These are phyloP conservation scores for Cephus cinctus DNA, from an alignment of 1,140 invertebrate genomes.

Conservation along the genomic window DNA sequence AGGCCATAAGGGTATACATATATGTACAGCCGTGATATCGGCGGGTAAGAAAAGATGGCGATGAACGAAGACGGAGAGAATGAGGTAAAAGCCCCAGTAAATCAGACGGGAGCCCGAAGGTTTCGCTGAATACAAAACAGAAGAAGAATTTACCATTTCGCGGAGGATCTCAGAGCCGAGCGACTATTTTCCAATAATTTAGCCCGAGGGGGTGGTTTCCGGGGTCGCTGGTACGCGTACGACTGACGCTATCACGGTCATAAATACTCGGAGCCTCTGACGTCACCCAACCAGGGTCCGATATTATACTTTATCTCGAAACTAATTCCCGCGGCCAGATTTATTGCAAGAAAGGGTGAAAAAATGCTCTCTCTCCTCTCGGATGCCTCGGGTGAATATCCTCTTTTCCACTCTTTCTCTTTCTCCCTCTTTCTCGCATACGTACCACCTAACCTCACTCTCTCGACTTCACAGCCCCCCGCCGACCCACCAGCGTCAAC, in stretches of 20 bases:
- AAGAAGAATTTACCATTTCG: constrained; percentile 28
- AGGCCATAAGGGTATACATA: too few species aligned
- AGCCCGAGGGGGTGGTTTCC: constrained; percentile 14
- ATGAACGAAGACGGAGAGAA: constrained; percentile 9
- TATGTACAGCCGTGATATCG: too few species aligned
- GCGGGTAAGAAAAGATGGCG: constrained; percentile 1
- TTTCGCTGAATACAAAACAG: constrained; percentile 43
- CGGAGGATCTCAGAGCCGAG: constrained; percentile 27
- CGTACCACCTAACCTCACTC: neutral
- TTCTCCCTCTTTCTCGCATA: neutral
- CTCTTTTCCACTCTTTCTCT: neutral
- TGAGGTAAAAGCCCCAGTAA: constrained; percentile 14
- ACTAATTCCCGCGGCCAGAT: constrained; percentile 49
- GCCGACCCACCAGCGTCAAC: neutral
- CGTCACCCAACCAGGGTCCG: constrained; percentile 44
- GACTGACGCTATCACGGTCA: constrained; percentile 47
- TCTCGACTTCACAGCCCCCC: neutral
- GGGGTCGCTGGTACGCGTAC: constrained; percentile 29
- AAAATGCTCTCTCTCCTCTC: constrained; percentile 28
- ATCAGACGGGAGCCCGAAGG: constrained; percentile 28
- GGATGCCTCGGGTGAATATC: constrained; percentile 3
- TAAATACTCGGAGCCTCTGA: constrained; percentile 48
- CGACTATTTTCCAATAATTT: constrained; percentile 50
- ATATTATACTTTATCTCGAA: constrained; percentile 51
- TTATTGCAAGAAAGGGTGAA: constrained; percentile 48